Evolutionary conservation across 2,797 vertebrate species (phyloP), one percentile per base, ranked within the genome.

Genomic region (Pachyuromys duprasi): DNA sequence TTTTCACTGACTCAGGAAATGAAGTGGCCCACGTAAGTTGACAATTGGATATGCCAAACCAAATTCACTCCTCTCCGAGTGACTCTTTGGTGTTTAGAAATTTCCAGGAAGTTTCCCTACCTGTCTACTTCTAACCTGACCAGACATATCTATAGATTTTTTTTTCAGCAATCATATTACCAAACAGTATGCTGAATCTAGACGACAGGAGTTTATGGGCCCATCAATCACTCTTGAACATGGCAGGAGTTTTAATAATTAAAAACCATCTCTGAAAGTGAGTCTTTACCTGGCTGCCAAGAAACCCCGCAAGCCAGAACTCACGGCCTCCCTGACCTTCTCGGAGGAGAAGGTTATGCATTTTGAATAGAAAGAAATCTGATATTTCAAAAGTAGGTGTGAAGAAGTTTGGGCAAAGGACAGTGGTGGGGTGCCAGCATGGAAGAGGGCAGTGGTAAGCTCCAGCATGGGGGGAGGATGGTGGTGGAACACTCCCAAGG

Each of bases 231-330:
- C 69, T 86, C 87, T 95, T 86, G 20, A 65, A 88, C 18, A 70
- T 90, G 76, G 49, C 93, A 87, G 80, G 53, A 55, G 69, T 36
- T 96, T 89, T 53, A 89, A 87, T 95, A 96, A 94, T 81, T 90
- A 49, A 94, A 83, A 80, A 53, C 62, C 65, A 42, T 45, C 53
- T 91, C 70, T 90, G 76, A 53, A 94, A 95, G 80, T 6, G 22
- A 70, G 84, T 31, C 24, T 65, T 80, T 0, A 82, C 76, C 74
- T 91, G 89, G 39, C 67, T 49, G 78, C 86, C 42, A 69, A 31
- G 20, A 92, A 93, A 90, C 67, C 84, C 90, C 2, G 93, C 69
- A 53, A 93, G 84, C 26, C 26, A 82, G 87, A 89, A 76, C 39
- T 69, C 69, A 33, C 12, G 80, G 89, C 39, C 94, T 84, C 60